These are phyloP conservation scores for Neuroterus valhalla DNA, from an alignment of 1,140 invertebrate genomes.

Conservation along the genomic window DNA sequence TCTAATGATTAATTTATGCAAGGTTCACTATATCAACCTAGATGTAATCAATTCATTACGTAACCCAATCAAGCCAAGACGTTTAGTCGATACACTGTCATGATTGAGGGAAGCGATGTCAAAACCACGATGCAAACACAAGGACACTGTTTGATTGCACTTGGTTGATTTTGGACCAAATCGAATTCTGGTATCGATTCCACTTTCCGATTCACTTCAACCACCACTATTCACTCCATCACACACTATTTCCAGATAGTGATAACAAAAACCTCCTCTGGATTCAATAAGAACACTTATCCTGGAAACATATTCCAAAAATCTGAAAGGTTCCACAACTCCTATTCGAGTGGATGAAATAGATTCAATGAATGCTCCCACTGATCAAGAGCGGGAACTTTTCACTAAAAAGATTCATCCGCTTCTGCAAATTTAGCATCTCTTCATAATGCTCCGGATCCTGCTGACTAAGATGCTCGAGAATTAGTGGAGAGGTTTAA, in stretches of 20 bases:
- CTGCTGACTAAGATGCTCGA: background rate
- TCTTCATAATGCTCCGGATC: background rate
- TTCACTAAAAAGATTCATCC: background rate
- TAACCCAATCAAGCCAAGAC: conserved; percentile 56
- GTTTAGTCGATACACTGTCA: conserved; percentile 41
- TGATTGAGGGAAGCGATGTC: conserved; percentile 18
- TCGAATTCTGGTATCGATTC: conserved; percentile 6
- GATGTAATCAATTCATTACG: conserved; percentile 53
- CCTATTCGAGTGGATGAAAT: background rate
- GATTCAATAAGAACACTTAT: background rate
- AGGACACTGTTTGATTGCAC: conserved; percentile 17
- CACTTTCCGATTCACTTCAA: conserved; percentile 1
- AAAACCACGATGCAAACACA: conserved; percentile 23
- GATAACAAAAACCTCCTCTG: background rate
- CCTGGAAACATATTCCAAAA: background rate
- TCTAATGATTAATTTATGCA: background rate
- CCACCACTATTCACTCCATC: background rate
- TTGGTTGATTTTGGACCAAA: background rate
- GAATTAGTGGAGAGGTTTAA: background rate
- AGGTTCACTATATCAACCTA: background rate
- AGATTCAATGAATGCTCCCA: background rate
- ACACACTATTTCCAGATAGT: conserved; percentile 6
- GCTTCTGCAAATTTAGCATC: background rate
- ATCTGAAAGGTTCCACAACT: background rate
- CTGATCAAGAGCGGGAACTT: conserved; percentile 14